Evolutionary conservation across 2,888 invertebrate species (phyloP).

Genomic region (Argyra leucocephala): DNA sequence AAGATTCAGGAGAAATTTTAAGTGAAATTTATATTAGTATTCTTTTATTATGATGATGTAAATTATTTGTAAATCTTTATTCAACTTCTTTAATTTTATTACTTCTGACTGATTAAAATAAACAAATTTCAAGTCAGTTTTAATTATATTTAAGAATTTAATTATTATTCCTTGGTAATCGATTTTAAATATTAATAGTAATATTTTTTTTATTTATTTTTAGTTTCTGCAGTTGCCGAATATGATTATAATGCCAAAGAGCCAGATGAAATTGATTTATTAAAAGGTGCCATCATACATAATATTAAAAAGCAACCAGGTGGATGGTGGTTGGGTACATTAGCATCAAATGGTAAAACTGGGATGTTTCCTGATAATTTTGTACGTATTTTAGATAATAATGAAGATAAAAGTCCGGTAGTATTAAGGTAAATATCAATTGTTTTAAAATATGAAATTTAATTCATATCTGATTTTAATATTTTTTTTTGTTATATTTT

Average conservation of each 20-base stretch:
- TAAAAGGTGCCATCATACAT: conserved; percentile 72
- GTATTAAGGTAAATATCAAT: conserved; percentile 41
- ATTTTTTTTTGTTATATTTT: conserved; percentile 31
- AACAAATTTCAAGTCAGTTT: too few relatives aligned
- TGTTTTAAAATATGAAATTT: not conserved
- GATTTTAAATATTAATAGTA: too few relatives aligned
- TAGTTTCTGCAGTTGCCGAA: conserved; percentile 75
- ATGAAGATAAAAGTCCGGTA: conserved; percentile 35
- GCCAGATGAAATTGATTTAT: conserved; percentile 72
- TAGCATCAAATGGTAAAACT: conserved; percentile 57
- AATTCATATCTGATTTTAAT: not conserved
- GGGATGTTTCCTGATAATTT: conserved; percentile 94
- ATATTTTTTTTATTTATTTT: conserved; percentile 25
- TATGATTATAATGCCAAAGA: conserved; percentile 79
- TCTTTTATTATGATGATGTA: too few relatives aligned
- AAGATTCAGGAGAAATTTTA: too few relatives aligned
- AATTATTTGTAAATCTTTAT: too few relatives aligned
- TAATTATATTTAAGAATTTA: too few relatives aligned
- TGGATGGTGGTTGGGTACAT: conserved; percentile 88
- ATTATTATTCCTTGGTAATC: too few relatives aligned
- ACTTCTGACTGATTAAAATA: too few relatives aligned
- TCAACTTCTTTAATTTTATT: too few relatives aligned
- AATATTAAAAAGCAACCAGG: conserved; percentile 68
- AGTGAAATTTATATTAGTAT: too few relatives aligned
- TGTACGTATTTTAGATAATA: conserved; percentile 55